These are phyloP conservation scores for Stenodema calcarata DNA, from an alignment of 2,888 invertebrate genomes.

Conservation along the genomic window DNA sequence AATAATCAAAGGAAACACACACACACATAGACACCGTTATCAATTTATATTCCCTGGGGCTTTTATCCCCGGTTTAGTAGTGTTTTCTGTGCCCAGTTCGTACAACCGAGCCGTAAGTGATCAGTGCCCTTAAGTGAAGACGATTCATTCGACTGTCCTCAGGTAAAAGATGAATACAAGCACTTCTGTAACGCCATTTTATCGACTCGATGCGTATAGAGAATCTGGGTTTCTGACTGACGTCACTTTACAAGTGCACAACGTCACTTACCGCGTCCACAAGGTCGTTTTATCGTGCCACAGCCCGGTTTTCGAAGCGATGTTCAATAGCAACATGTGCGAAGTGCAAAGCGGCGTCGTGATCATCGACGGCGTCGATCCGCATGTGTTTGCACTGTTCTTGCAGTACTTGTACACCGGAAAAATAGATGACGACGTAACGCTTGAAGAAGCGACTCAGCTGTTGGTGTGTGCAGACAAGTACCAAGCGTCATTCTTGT, in stretches of 20 bases:
- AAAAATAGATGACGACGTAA: background rate
- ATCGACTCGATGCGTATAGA: background rate
- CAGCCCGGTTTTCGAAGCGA: background rate
- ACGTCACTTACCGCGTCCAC: background rate
- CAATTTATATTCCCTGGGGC: no score
- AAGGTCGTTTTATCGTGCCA: background rate
- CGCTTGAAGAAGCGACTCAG: background rate
- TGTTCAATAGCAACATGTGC: slow-evolving; percentile 2
- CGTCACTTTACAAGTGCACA: background rate
- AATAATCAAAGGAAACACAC: no score
- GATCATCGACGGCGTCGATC: background rate
- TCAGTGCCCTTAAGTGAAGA: no score
- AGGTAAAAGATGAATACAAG: no score
- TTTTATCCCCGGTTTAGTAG: no score
- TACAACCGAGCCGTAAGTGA: no score
- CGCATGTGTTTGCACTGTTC: background rate
- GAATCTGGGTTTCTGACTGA: background rate
- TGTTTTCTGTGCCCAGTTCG: no score
- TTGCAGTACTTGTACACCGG: background rate
- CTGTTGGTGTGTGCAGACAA: slow-evolving; percentile 11
- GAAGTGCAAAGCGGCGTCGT: no score
- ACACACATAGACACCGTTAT: no score
- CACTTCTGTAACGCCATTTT: no score
- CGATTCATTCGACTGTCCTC: no score
- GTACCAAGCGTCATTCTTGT: background rate